phyloP scores from a whole-genome alignment of 2,113 vertebrate genomes.

The Misgurnus mizolepis region DNA sequence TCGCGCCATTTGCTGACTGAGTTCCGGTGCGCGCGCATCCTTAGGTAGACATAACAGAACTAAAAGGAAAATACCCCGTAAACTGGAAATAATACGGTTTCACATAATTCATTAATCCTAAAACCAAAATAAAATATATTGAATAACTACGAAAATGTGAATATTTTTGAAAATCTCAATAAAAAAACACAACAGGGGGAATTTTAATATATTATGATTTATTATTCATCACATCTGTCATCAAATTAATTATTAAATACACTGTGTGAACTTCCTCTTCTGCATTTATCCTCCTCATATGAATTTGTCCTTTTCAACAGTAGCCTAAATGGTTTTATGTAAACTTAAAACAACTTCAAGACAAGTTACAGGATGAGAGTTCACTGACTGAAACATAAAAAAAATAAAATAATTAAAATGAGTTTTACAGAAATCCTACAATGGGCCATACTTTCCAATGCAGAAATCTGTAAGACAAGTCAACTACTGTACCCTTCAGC shows the following conservation, averaged over 20 bases:
- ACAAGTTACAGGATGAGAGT: conserved; percentile 32
- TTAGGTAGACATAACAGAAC: too few species aligned
- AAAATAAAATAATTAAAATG: conserved; percentile 46
- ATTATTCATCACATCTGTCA: conserved; percentile 77
- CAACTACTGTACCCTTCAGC: background rate
- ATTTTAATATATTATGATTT: conserved; percentile 81
- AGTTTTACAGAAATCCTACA: conserved; percentile 35
- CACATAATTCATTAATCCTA: too few species aligned
- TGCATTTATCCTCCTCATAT: conserved; percentile 65
- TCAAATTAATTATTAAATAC: conserved; percentile 76
- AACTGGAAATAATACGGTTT: too few species aligned
- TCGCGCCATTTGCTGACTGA: too few species aligned
- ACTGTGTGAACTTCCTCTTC: conserved; percentile 68
- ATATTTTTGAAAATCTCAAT: too few species aligned
- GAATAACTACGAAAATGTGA: background rate
- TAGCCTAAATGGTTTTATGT: conserved; percentile 11
- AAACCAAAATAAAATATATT: too few species aligned
- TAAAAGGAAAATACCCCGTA: too few species aligned
- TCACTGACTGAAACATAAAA: conserved; percentile 28
- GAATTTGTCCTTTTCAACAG: conserved; percentile 64
- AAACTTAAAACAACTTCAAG: conserved; percentile 38
- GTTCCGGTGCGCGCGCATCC: too few species aligned
- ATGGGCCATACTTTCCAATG: background rate
- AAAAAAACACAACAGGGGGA: background rate
- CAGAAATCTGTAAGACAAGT: conserved; percentile 46